phyloP scores from a whole-genome alignment of 2,888 invertebrate genomes.

The Isoperla grammatica region DNA sequence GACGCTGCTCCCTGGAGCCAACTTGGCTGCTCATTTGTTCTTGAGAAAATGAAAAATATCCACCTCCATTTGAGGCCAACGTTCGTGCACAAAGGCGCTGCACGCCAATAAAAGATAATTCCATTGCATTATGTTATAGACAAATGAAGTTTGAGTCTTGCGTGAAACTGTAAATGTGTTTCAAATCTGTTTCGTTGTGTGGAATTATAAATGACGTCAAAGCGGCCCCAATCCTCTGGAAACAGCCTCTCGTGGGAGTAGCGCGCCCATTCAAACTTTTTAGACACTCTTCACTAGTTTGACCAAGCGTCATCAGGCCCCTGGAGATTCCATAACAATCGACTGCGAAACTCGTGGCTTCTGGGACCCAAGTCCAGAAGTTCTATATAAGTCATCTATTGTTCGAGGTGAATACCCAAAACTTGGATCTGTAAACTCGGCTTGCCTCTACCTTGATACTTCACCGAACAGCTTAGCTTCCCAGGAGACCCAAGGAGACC shows the following conservation, averaged over 20 bases:
- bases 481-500: too few species aligned
- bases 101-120: conserved; percentile 12
- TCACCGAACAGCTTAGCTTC: background rate
- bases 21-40: conserved; percentile 17
- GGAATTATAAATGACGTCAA: conserved; percentile 18
- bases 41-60: conserved; percentile 18
- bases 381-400: conserved; percentile 10
- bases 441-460: background rate
- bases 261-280: conserved; percentile 4
- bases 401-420: conserved; percentile 10
- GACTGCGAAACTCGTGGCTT: conserved; percentile 12
- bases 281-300: conserved; percentile 16
- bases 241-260: background rate
- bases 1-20: conserved; percentile 11
- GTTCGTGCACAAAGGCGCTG: background rate
- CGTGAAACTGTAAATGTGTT: conserved; percentile 10
- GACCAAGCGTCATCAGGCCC: conserved; percentile 3
- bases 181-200: conserved; percentile 10
- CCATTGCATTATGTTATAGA: conserved; percentile 13
- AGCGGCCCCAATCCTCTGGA: background rate
- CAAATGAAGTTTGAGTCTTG: conserved; percentile 17
- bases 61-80: background rate
- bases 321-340: conserved; percentile 9
- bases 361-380: background rate
- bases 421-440: conserved; percentile 4